These are phyloP conservation scores for Fragum fragum DNA, from an alignment of 2,888 invertebrate genomes.

Conservation along the genomic window DNA sequence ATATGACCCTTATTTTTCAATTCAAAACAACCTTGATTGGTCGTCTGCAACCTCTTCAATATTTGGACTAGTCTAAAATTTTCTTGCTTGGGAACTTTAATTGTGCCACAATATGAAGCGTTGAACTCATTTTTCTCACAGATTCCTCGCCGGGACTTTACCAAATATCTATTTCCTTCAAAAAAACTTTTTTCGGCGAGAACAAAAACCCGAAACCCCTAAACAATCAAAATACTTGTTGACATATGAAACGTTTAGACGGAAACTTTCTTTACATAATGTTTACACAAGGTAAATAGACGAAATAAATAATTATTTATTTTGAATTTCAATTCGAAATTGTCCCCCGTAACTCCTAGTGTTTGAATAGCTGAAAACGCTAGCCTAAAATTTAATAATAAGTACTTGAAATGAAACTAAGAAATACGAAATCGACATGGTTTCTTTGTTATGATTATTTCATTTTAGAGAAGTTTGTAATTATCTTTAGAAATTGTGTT, in stretches of 20 bases:
- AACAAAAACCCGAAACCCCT: not conserved
- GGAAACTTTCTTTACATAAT: slow-evolving; percentile 35
- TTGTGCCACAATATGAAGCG: no score
- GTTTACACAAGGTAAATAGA: slow-evolving; percentile 51
- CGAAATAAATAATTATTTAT: slow-evolving; percentile 66
- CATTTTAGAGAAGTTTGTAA: not conserved
- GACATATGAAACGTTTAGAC: slow-evolving; percentile 26
- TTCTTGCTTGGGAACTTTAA: no score
- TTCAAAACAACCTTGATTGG: no score
- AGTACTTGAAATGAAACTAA: not conserved
- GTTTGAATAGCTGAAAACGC: slow-evolving; percentile 15
- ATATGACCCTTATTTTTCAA: no score
- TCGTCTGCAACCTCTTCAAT: no score
- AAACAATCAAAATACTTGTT: slow-evolving; percentile 20
- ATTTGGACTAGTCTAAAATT: no score
- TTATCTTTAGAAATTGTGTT: not conserved
- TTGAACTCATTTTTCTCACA: not conserved
- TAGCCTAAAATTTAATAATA: slow-evolving; percentile 6
- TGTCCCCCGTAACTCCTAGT: slow-evolving; percentile 23
- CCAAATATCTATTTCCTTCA: slow-evolving; percentile 22
- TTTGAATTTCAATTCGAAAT: slow-evolving; percentile 59
- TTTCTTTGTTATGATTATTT: not conserved
- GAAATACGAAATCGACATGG: not conserved
- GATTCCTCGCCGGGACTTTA: not conserved
- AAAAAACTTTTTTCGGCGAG: not conserved